Percentiles rank a stretch among this genome's conserved stretches.
Conservation (phyloP, 2,113 vertebrate genomes). For the Polypterus senegalus region DNA sequence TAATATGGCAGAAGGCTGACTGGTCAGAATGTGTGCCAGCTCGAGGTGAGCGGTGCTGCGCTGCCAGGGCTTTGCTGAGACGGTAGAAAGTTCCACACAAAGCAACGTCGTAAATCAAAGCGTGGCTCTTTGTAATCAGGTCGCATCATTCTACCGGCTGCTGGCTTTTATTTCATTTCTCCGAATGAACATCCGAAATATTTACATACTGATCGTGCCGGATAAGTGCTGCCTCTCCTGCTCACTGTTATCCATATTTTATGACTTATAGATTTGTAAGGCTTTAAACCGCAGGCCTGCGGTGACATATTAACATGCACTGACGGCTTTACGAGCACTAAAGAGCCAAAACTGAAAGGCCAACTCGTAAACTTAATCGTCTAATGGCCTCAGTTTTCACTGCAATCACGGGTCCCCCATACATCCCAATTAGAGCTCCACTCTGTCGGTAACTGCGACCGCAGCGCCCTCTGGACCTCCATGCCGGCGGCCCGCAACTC, state of each 20-base stretch:
- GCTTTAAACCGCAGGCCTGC: slow-evolving; percentile 61
- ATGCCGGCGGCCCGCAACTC: too few species aligned
- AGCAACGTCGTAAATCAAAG: too few species aligned
- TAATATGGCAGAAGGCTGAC: too few species aligned
- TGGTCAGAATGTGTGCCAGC: too few species aligned
- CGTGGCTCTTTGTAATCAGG: too few species aligned
- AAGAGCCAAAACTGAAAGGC: slow-evolving; percentile 78
- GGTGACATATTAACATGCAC: slow-evolving; percentile 72
- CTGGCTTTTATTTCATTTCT: slow-evolving; percentile 18
- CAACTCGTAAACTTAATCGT: slow-evolving; percentile 78
- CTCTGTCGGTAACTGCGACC: slow-evolving; percentile 24
- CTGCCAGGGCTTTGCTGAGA: too few species aligned
- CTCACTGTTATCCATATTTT: slow-evolving; percentile 69
- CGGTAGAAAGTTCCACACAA: too few species aligned
- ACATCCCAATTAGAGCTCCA: slow-evolving; percentile 63
- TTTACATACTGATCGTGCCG: slow-evolving; percentile 9
- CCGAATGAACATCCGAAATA: slow-evolving; percentile 13
- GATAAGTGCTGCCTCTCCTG: slow-evolving; percentile 31
- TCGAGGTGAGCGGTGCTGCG: too few species aligned
- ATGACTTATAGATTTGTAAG: slow-evolving; percentile 76
- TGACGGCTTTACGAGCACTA: slow-evolving; percentile 87
- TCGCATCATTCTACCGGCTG: not conserved
- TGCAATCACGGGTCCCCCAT: slow-evolving; percentile 66
- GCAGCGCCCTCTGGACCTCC: too few species aligned
- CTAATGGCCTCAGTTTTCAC: slow-evolving; percentile 72